Evolutionary conservation across 64 coral and sea anemone genomes (phyloP), one percentile per base, ranked within the genome.

Genomic region (Pachyseris speciosa): DNA sequence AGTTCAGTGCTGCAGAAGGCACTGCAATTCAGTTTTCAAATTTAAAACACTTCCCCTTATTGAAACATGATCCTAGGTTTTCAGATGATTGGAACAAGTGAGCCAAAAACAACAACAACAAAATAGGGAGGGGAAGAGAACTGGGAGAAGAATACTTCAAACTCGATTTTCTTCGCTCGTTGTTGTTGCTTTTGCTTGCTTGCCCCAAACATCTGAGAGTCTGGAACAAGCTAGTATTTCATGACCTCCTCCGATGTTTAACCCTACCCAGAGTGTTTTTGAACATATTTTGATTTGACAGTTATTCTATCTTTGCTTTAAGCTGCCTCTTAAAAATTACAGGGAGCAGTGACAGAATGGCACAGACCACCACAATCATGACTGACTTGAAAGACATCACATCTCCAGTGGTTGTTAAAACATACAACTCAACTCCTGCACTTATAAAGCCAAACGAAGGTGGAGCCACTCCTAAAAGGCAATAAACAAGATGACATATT

Each of bases 361-460:
- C 97, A 13, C 70, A 95, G 1, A 99, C 68, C 0, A 99, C 58
- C 24, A 99, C 97, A 39, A 95, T 99, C 71, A 89, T 89, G 68
- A 99, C 89, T 7, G 97, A 99, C 67, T 99, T 95, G 32, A 92
- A 79, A 26, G 97, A 95, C 53, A 99, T 86, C 1, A 95, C 86
- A 31, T 99, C 97, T 50, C 97, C 97, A 13, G 97, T 99, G 5
- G 97, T 99, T 2, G 97, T 95, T 29, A 99, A 64, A 10, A 95
- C 90, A 19, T 99, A 92, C 0, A 99, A 59, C 60, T 99, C 97
- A 36, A 99, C 97, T 63, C 97, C 97, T 59, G 97, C 97, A 75
- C 93, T 99, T 34, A 99, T 99, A 74, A 93, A 99, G 4, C 97
- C 97, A 93, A 99, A 95, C 0, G 97, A 99, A 19, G 97, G 97